A percentile compares a stretch with the other conserved stretches of the same genome.
These are phyloP conservation scores for Proctacanthus coquilletti DNA, from an alignment of 1,140 invertebrate species.

Conservation along the genomic window DNA sequence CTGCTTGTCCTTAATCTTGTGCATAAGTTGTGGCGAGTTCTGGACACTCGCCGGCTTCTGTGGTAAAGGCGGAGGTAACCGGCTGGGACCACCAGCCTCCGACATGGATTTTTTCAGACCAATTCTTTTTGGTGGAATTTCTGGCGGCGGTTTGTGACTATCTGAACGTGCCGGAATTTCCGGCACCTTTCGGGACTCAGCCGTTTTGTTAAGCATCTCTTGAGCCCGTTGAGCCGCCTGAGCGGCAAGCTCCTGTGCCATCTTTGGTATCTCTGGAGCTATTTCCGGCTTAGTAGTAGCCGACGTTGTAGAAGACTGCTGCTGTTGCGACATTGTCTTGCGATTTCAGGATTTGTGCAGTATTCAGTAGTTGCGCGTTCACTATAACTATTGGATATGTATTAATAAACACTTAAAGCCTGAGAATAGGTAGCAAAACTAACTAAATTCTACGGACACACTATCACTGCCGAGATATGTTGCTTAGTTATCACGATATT, in stretches of 20 bases:
- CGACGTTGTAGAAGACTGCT: no score
- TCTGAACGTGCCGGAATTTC: conserved; percentile 26
- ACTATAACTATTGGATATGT: no score
- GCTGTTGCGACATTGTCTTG: no score
- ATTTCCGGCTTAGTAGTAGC: no score
- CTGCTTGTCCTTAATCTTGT: conserved; percentile 25
- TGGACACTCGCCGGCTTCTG: conserved; percentile 22
- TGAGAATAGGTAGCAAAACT: no score
- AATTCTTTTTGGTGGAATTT: conserved; percentile 27
- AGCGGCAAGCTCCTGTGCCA: conserved; percentile 24
- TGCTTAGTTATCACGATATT: no score
- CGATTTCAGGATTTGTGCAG: no score
- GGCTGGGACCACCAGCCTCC: conserved; percentile 5
- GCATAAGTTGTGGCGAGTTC: conserved; percentile 18
- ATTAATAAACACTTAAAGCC: no score
- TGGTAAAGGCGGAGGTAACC: conserved; percentile 24
- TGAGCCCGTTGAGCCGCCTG: conserved; percentile 25
- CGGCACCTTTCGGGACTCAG: conserved; percentile 15
- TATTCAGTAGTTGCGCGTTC: no score
- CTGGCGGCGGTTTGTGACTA: conserved; percentile 19
- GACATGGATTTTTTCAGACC: conserved; percentile 19
- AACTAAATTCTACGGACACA: no score
- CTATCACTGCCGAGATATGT: no score
- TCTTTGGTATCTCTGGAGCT: conserved; percentile 23
- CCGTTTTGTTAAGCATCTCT: conserved; percentile 13